Conservation (phyloP, 2,888 invertebrate genomes). For the Nymphalis urticae region DNA sequence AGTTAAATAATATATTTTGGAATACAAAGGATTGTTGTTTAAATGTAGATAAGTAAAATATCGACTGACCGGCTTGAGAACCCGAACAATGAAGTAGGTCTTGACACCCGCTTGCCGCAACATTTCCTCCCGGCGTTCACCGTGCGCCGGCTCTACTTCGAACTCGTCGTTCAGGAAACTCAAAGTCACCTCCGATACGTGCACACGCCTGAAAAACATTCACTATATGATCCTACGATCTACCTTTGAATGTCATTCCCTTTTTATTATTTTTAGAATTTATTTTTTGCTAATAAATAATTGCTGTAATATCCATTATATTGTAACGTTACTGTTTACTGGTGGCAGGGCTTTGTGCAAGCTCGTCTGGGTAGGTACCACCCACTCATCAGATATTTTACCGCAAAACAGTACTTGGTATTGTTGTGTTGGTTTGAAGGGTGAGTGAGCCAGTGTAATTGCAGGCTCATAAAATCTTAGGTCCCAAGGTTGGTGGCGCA, state of each 20-base stretch:
- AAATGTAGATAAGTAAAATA: not conserved
- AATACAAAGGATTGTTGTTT: not conserved
- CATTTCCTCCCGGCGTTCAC: conserved; percentile 95
- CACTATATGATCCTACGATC: not conserved
- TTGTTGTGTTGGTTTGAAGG: too few relatives aligned
- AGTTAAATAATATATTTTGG: too few relatives aligned
- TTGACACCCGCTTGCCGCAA: conserved; percentile 93
- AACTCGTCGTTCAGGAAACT: conserved; percentile 94
- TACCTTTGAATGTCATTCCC: not conserved
- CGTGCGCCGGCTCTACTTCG: conserved; percentile 94
- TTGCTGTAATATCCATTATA: not conserved
- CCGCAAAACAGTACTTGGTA: too few relatives aligned
- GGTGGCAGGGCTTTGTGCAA: too few relatives aligned
- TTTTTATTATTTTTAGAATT: not conserved
- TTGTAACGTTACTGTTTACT: too few relatives aligned
- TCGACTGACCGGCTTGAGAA: conserved; percentile 88
- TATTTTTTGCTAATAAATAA: not conserved
- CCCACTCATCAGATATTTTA: too few relatives aligned
- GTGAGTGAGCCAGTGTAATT: too few relatives aligned
- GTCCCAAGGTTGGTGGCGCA: too few relatives aligned
- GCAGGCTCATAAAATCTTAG: too few relatives aligned
- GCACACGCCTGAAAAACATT: conserved; percentile 87
- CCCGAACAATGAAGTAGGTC: conserved; percentile 94
- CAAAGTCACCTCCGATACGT: conserved; percentile 95
- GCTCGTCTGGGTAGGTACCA: too few relatives aligned